Percentiles rank a stretch among this genome's conserved stretches.
phyloP scores from a whole-genome alignment of 2,113 vertebrate species.

The Grallaria varia region DNA sequence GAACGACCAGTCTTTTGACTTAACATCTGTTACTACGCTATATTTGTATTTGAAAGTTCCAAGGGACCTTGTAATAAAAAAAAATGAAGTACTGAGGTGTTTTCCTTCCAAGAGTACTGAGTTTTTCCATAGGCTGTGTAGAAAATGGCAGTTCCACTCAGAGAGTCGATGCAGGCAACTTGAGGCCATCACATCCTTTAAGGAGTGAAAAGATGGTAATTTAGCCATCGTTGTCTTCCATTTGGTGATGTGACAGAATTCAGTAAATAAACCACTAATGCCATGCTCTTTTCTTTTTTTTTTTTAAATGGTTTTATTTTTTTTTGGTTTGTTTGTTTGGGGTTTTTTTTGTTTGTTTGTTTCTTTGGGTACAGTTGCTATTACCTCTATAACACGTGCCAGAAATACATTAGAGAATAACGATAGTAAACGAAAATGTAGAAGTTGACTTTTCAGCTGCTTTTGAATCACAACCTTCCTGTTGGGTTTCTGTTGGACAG shows the following conservation, averaged over 20 bases:
- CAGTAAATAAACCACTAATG: constrained; percentile 57
- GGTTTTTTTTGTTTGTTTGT: background rate
- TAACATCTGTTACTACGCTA: constrained; percentile 35
- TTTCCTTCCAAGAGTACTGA: constrained; percentile 13
- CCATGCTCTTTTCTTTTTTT: constrained; percentile 34
- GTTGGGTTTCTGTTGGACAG: background rate
- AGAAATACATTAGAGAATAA: constrained; percentile 31
- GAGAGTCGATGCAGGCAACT: background rate
- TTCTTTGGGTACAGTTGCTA: constrained; percentile 50
- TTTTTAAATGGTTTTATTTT: background rate
- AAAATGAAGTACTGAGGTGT: background rate
- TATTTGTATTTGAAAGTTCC: constrained; percentile 48
- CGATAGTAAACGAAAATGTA: background rate
- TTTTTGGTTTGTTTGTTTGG: background rate
- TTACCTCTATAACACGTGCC: constrained; percentile 70
- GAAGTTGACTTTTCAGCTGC: constrained; percentile 57
- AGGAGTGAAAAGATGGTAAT: constrained; percentile 21
- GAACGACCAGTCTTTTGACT: constrained; percentile 58
- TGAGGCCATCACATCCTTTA: constrained; percentile 14
- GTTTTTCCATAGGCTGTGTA: constrained; percentile 49
- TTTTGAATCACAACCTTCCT: constrained; percentile 52
- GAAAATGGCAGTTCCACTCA: constrained; percentile 1
- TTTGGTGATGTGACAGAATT: constrained; percentile 62
- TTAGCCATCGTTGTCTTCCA: constrained; percentile 81
- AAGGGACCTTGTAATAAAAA: constrained; percentile 36